Evolutionary conservation across 2,888 invertebrate genomes (phyloP), one percentile per base, ranked within the genome.

Genomic region (Cremastinae sp.): DNA sequence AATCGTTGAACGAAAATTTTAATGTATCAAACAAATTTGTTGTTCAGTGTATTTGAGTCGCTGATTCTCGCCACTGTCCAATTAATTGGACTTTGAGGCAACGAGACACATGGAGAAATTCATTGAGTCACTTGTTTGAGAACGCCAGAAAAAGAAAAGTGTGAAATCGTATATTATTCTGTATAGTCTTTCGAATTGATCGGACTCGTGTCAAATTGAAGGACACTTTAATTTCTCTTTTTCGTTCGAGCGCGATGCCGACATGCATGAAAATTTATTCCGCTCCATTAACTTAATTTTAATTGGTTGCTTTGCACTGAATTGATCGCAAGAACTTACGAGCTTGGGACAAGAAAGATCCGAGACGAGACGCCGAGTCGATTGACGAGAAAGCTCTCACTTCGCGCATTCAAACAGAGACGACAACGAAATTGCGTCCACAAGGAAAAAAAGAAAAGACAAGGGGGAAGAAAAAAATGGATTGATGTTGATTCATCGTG

Each of bases 401-500:
- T 36, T 43, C 22, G 14, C 28, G 8, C n/a, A 51, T 28, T 22
- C 3, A 1, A 41, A 49, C 38, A 18, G 12, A 8, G 12, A 8
- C 38, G 43, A 14, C 41, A 9, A 62, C 22, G 10, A 62, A 68
- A 62, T 28, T 34, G n/a, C n/a, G 28, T 28, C 28, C 9, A 1
- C 47, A 16, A 45, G 8, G n/a, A 9, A 14, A 45, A 66, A 54
- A 18, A 54, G 28, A 28, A 28, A 28, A 28, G 38, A 36, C 18
- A 47, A 64, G 38, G 4, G 38, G 34, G 56, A 34, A 12, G 8
- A 22, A 61, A 74, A 56, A 54, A 54, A 47, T 18, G n/a, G 38
- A 16, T n/a, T 43, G n/a, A n/a, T n/a, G 43, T 34, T 66, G 47
- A 75, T 56, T 71, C 20, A 66, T 16, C 49, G 49, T 51, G 62